Evolutionary conservation across 2,888 invertebrate species (phyloP), one percentile per base, ranked within the genome.

Genomic region (Apamea crenata): DNA sequence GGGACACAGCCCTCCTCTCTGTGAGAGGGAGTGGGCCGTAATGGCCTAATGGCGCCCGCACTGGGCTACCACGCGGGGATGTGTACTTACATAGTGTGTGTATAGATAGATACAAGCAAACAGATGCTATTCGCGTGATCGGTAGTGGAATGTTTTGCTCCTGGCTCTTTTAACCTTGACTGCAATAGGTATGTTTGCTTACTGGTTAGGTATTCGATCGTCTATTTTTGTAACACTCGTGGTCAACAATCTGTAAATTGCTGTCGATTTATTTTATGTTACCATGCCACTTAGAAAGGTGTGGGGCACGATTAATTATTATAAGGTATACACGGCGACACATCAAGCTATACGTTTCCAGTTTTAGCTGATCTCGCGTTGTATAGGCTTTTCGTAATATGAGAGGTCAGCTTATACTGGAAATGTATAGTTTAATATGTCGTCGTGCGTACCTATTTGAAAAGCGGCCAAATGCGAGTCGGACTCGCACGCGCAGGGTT

Each of bases 141-240:
- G 67, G 7, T 61, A 72, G 50, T 61, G 80, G 84, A 87, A 88
- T 88, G 67, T 88, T 83, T 82, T 66, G 66, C 87, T 73, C 80
- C 77, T 80, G 83, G 32, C 50, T 36, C 77, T 61, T 74, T 74
- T 88, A 61, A 80, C 87, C 89, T 87, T 87, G 87, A 75, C 40
- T 87, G 69, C 72, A 72, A 77, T 80, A 66, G 8, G n/a, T 12
- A 29, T 69, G 69, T 73, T 78, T 77, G 74, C 65, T 56, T 78
- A 59, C 25, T 66, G 29, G 12, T 18, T 84, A 84, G 29, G 16
- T 78, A 74, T 65, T 56, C 14, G 65, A 75, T 77, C 77, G 47
- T 77, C n/a, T 67, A 56, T 76, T 73, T 74, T 18, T 50, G 50
- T 63, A 18, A 61, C 16, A 44, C 59, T 65, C 32, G 29, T 78